phyloP scores from a whole-genome alignment of 2,797 vertebrate species.

The Pyrocephalus nanus region DNA sequence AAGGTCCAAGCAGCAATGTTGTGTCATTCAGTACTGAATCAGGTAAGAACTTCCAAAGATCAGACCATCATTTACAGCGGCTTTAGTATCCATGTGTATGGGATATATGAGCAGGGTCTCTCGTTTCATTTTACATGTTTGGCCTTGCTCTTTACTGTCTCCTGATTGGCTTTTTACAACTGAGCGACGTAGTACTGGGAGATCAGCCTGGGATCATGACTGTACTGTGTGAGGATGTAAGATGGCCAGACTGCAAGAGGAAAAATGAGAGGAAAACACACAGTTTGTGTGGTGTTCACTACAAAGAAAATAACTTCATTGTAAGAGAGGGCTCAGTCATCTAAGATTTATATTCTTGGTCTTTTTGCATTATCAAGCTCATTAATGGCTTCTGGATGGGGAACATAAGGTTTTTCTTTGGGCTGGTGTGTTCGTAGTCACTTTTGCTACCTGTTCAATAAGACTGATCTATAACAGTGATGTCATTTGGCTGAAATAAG shows the following conservation, averaged over 20 bases:
- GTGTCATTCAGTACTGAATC: conserved; percentile 95
- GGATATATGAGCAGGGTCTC: background rate
- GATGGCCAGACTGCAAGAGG: background rate
- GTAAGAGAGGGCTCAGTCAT: background rate
- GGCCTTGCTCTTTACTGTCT: background rate
- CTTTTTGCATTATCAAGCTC: background rate
- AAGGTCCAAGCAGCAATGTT: conserved; percentile 86
- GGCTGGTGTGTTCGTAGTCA: background rate
- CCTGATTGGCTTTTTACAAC: background rate
- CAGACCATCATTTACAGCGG: background rate
- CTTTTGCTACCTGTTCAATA: background rate
- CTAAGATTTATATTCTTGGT: background rate
- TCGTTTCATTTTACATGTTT: background rate
- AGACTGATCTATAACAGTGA: background rate
- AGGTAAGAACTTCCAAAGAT: conserved; percentile 75
- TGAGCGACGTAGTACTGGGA: background rate
- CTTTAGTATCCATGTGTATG: background rate
- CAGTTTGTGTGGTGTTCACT: background rate
- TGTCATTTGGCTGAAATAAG: background rate
- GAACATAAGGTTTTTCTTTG: background rate
- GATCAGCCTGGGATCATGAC: background rate
- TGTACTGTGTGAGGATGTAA: background rate
- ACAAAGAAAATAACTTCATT: background rate
- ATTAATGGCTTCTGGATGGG: background rate
- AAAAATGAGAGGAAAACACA: background rate